Percentiles rank a stretch among this genome's conserved stretches.
Conservation (phyloP, 1,140 invertebrate species). For the Pseudomyrmex dendroicus region DNA sequence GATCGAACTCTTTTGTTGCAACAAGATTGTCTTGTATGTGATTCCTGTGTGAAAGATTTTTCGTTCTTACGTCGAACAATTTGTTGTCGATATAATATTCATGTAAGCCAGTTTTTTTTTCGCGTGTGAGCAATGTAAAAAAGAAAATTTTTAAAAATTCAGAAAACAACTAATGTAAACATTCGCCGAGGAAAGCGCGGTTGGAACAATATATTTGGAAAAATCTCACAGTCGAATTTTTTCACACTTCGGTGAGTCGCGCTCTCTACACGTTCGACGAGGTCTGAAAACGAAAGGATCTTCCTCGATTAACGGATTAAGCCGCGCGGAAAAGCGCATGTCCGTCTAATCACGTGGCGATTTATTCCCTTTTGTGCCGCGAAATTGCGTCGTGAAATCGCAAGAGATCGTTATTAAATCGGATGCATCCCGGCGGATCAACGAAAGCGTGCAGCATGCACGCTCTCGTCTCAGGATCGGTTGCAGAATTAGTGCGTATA, state of each 20-base stretch:
- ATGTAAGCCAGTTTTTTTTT: too few species aligned
- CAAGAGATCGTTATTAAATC: conserved; percentile 55
- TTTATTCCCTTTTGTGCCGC: conserved; percentile 47
- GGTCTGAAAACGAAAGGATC: conserved; percentile 16
- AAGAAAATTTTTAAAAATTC: too few species aligned
- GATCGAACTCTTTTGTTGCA: conserved; percentile 31
- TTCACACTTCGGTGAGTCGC: neutral
- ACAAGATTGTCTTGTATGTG: neutral
- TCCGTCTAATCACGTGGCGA: conserved; percentile 35
- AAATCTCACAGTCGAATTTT: neutral
- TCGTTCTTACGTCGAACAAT: neutral
- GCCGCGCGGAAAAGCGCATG: conserved; percentile 38
- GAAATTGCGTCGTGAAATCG: conserved; percentile 54
- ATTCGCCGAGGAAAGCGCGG: too few species aligned
- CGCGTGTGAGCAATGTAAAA: too few species aligned
- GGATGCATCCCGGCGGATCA: conserved; percentile 47
- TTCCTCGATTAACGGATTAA: conserved; percentile 17
- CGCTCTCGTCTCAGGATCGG: conserved; percentile 53
- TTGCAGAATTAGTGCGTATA: neutral
- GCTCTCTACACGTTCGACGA: neutral
- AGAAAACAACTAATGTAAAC: too few species aligned
- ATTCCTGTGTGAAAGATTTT: too few species aligned
- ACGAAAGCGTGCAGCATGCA: conserved; percentile 43
- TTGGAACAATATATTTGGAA: neutral
- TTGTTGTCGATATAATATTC: neutral